Evolutionary conservation across 2,113 vertebrate species (phyloP).

Genomic region (Archilochus colubris): DNA sequence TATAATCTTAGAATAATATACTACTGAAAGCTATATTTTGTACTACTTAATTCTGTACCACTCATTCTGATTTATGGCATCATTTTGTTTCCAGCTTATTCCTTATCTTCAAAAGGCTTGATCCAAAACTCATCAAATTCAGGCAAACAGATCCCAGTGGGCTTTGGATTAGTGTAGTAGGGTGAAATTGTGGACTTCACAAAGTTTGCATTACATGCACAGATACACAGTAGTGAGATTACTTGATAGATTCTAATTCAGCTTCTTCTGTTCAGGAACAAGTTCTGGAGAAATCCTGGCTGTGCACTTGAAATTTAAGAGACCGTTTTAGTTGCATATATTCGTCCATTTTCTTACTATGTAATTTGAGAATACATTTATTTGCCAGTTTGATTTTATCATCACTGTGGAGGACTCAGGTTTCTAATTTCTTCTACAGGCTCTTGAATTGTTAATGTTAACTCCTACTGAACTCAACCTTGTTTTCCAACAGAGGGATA

Average conservation of each 20-base stretch:
- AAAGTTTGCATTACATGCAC: conserved; percentile 51
- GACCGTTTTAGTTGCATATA: conserved; percentile 53
- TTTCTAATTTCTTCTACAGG: conserved; percentile 73
- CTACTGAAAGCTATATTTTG: conserved; percentile 52
- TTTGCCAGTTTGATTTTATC: conserved; percentile 68
- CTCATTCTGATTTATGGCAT: conserved; percentile 66
- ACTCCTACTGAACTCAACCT: conserved; percentile 66
- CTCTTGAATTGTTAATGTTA: conserved; percentile 76
- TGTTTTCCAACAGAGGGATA: conserved; percentile 45
- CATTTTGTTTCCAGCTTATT: conserved; percentile 68
- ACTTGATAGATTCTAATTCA: conserved; percentile 62
- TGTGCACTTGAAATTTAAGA: conserved; percentile 66
- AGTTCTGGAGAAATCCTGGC: conserved; percentile 58
- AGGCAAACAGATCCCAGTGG: conserved; percentile 63
- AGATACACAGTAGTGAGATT: conserved; percentile 47
- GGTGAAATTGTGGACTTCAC: conserved; percentile 61
- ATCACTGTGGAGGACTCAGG: conserved; percentile 64
- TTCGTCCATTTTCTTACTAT: conserved; percentile 49
- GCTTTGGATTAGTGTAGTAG: conserved; percentile 64
- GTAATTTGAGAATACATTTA: conserved; percentile 45
- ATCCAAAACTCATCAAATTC: conserved; percentile 71
- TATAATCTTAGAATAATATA: conserved; percentile 42
- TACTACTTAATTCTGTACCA: conserved; percentile 60
- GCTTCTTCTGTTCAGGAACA: conserved; percentile 34
- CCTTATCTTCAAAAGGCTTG: conserved; percentile 66